A percentile compares a stretch with the other conserved stretches of the same genome.
Conservation (phyloP, 2,797 vertebrate species). For the Sebastiscus albofasciatus region DNA sequence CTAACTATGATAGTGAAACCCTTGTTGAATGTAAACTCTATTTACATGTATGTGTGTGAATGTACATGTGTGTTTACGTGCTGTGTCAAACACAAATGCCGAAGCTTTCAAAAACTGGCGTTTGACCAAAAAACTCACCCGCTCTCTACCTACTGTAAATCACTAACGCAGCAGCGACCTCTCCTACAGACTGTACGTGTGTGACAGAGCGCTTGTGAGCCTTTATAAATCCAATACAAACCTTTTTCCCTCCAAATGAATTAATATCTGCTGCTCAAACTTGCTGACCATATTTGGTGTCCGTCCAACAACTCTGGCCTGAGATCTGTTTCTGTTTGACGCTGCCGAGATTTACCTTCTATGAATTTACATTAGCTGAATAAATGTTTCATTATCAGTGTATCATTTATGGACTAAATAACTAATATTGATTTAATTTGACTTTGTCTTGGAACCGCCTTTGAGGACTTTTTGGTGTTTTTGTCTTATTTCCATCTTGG, state of each 20-base stretch:
- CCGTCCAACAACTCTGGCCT: constrained; percentile 43
- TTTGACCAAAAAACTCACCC: constrained; percentile 9
- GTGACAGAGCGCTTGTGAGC: constrained; percentile 10
- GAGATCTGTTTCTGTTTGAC: constrained; percentile 43
- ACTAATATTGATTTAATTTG: constrained; percentile 53
- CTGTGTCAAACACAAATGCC: constrained; percentile 19
- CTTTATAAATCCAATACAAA: constrained; percentile 24
- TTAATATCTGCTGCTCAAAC: constrained; percentile 35
- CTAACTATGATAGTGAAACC: neutral
- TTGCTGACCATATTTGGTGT: constrained; percentile 61
- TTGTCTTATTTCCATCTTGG: constrained; percentile 38
- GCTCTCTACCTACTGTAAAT: constrained; percentile 16
- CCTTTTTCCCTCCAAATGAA: constrained; percentile 19
- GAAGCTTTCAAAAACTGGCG: constrained; percentile 17
- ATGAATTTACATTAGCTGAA: constrained; percentile 47
- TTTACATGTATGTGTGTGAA: neutral
- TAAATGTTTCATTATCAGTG: constrained; percentile 53
- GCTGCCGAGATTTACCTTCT: constrained; percentile 47
- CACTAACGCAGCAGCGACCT: constrained; percentile 18
- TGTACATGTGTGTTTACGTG: constrained; percentile 6
- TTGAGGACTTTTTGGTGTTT: constrained; percentile 12
- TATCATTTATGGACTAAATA: constrained; percentile 49
- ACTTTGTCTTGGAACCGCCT: constrained; percentile 41
- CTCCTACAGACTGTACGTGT: neutral
- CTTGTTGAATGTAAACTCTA: neutral